Evolutionary conservation across 1,140 invertebrate genomes (phyloP).

Genomic region (Leptinotarsa defecta): DNA sequence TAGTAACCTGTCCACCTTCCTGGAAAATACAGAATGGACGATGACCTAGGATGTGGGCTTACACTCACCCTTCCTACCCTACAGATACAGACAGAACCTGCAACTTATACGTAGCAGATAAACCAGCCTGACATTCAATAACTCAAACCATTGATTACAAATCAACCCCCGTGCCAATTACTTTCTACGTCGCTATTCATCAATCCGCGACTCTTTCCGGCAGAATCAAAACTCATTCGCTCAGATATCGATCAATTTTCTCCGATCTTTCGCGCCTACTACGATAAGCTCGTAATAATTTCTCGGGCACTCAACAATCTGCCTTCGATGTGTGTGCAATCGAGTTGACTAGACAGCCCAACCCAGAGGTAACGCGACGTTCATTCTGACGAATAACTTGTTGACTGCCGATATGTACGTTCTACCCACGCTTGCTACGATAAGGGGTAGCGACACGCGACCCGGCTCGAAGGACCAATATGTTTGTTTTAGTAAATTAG

Average conservation of each 20-base stretch:
- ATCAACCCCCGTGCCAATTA: not conserved
- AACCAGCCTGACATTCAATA: too few species aligned
- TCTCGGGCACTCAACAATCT: not conserved
- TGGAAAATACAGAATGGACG: too few species aligned
- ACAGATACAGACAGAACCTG: too few species aligned
- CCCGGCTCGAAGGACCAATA: not conserved
- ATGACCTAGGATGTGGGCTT: too few species aligned
- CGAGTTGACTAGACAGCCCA: not conserved
- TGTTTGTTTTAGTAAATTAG: not conserved
- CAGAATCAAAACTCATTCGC: not conserved
- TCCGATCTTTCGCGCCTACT: not conserved
- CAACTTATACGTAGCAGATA: too few species aligned
- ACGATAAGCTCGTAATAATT: not conserved
- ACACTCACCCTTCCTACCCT: too few species aligned
- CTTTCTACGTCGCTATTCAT: not conserved
- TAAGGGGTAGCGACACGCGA: not conserved
- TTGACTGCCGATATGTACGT: not conserved
- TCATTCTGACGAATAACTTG: not conserved
- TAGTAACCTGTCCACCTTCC: too few species aligned
- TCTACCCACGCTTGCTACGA: not conserved
- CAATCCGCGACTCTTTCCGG: not conserved
- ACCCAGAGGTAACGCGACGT: not conserved
- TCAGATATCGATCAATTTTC: not conserved
- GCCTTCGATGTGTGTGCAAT: not conserved
- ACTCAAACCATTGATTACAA: not conserved